These are phyloP conservation scores for Coremacera marginata DNA, from an alignment of 2,888 invertebrate genomes.

Conservation along the genomic window DNA sequence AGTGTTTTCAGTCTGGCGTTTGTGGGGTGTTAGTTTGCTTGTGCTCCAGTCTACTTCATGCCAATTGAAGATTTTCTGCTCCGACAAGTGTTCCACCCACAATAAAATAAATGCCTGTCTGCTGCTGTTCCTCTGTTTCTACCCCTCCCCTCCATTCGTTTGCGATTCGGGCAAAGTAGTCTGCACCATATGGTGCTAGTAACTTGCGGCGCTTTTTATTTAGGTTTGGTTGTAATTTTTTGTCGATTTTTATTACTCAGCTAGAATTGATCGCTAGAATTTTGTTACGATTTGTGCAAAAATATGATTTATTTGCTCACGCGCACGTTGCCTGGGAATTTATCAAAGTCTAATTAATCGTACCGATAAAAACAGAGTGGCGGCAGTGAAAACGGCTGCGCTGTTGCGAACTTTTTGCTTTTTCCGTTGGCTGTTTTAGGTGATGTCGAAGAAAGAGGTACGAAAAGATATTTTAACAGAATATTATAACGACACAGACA, in stretches of 20 bases:
- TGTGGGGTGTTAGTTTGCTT: not conserved
- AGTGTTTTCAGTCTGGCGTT: not conserved
- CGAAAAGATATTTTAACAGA: no score
- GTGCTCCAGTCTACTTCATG: not conserved
- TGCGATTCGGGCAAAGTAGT: slow-evolving; percentile 13
- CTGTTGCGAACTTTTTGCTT: no score
- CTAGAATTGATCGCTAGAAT: slow-evolving; percentile 52
- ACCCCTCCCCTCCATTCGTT: slow-evolving; percentile 10
- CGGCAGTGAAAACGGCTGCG: no score
- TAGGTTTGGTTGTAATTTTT: slow-evolving; percentile 24
- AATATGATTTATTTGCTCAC: slow-evolving; percentile 68
- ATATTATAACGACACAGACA: no score
- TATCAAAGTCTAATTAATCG: slow-evolving; percentile 56
- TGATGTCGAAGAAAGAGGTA: no score
- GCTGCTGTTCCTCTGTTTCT: slow-evolving; percentile 45
- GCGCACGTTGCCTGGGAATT: slow-evolving; percentile 56
- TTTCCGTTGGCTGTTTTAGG: no score
- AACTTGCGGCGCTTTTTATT: slow-evolving; percentile 62
- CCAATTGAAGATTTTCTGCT: slow-evolving; percentile 19
- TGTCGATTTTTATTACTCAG: slow-evolving; percentile 35
- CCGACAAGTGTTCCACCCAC: slow-evolving; percentile 65
- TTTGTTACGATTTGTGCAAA: slow-evolving; percentile 49
- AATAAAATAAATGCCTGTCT: slow-evolving; percentile 61
- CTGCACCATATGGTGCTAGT: slow-evolving; percentile 39
- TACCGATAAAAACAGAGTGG: slow-evolving; percentile 37